Conservation (phyloP, 2,113 vertebrate genomes). For the Hydrochoerus hydrochaeris region DNA sequence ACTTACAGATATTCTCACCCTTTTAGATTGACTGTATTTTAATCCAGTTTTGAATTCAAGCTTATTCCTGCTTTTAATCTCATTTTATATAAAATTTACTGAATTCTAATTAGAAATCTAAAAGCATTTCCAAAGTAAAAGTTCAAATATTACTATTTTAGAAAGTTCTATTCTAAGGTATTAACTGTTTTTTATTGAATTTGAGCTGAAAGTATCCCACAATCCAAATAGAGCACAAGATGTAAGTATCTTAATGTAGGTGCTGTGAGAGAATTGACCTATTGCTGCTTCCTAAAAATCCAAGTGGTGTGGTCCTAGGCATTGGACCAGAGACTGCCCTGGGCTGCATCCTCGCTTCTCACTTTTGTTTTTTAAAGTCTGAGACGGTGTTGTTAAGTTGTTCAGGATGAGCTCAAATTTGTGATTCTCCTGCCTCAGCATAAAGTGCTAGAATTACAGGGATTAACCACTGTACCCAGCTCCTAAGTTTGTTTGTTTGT, state of each 20-base stretch:
- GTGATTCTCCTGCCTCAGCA: background rate
- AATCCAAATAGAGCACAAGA: background rate
- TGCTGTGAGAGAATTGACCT: background rate
- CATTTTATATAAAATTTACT: background rate
- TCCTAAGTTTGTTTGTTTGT: background rate
- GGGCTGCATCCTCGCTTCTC: background rate
- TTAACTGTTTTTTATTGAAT: slow-evolving; percentile 19
- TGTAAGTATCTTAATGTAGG: background rate
- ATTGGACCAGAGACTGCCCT: background rate
- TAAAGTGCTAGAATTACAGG: background rate
- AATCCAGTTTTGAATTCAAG: slow-evolving; percentile 43
- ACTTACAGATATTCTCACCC: background rate
- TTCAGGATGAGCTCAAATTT: background rate
- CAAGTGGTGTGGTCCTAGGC: background rate
- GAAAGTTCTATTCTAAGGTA: slow-evolving; percentile 7
- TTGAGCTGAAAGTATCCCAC: background rate
- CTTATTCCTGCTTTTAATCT: background rate
- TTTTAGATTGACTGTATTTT: slow-evolving; percentile 29
- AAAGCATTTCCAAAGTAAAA: slow-evolving; percentile 32
- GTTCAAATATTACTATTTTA: background rate
- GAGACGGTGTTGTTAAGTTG: background rate
- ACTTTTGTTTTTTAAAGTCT: background rate
- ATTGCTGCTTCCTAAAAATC: background rate
- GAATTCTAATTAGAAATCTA: slow-evolving; percentile 38
- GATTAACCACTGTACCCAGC: background rate